Evolutionary conservation across 2,113 vertebrate species (phyloP).

Genomic region (Sceloporus tristichus): DNA sequence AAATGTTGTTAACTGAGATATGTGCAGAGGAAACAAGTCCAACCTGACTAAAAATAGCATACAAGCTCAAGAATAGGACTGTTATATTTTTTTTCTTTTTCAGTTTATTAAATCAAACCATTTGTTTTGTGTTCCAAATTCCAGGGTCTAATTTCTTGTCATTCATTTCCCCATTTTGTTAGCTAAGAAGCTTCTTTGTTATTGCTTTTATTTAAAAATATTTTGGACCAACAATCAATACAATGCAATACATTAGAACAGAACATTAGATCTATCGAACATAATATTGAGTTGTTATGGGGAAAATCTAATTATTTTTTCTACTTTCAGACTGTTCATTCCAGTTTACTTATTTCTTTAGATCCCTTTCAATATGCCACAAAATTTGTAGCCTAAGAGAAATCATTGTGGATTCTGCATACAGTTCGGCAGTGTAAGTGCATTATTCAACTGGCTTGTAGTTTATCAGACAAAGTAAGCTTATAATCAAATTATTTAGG

Average conservation of each 20-base stretch:
- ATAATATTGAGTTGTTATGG: not conserved
- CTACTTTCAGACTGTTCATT: slow-evolving; percentile 44
- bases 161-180: not conserved
- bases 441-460: slow-evolving; percentile 27
- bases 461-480: slow-evolving; percentile 19
- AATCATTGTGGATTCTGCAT: slow-evolving; percentile 45
- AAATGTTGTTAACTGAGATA: no score
- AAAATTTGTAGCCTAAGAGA: slow-evolving; percentile 13
- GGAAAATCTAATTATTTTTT: slow-evolving; percentile 48
- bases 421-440: slow-evolving; percentile 23
- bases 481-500: slow-evolving; percentile 36
- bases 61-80: no score
- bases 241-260: not conserved
- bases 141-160: not conserved
- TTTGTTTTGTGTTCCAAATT: not conserved
- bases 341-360: slow-evolving; percentile 42
- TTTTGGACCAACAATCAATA: not conserved
- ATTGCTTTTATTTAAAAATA: not conserved
- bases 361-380: slow-evolving; percentile 40
- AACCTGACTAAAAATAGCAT: not conserved
- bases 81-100: no score
- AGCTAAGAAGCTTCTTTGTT: not conserved
- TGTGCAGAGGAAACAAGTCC: not conserved
- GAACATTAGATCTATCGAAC: not conserved
- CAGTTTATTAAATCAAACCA: no score